These are phyloP conservation scores for Macrophya alboannulata DNA, from an alignment of 2,888 invertebrate species.

Conservation along the genomic window DNA sequence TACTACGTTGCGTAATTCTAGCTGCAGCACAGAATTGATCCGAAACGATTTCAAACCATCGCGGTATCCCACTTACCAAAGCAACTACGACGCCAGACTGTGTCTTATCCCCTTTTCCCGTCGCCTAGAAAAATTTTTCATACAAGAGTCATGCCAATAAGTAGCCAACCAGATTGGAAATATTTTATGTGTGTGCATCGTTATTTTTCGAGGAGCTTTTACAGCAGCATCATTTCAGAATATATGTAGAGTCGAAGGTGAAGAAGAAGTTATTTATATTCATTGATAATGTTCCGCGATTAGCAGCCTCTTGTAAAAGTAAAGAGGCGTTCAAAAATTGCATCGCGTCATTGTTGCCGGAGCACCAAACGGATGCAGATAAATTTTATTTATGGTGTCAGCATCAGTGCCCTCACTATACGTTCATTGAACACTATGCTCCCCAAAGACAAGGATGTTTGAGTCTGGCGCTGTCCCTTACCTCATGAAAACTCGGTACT, in stretches of 20 bases:
- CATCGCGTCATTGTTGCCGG: conserved; percentile 82
- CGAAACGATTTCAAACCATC: conserved; percentile 31
- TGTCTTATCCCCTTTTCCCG: neutral
- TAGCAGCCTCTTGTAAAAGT: conserved; percentile 82
- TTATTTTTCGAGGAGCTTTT: neutral
- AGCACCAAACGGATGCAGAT: conserved; percentile 83
- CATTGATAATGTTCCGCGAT: neutral
- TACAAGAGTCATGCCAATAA: neutral
- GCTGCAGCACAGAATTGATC: conserved; percentile 18
- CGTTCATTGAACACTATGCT: conserved; percentile 94
- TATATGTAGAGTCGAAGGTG: neutral
- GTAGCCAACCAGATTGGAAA: neutral
- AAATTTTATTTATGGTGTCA: conserved; percentile 84
- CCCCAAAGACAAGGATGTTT: conserved; percentile 91
- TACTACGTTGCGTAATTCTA: conserved; percentile 31
- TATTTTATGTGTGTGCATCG: neutral
- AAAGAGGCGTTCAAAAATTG: conserved; percentile 91
- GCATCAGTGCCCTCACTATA: conserved; percentile 93
- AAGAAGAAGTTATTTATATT: neutral
- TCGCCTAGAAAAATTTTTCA: neutral
- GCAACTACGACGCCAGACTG: neutral
- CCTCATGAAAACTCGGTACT: conserved; percentile 56
- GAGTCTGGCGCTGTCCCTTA: neutral
- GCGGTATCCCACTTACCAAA: conserved; percentile 35
- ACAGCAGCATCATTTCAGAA: neutral